Percentiles rank a stretch among this genome's conserved stretches.
Evolutionary conservation across 2,797 vertebrate species (phyloP).

Genomic region (Scyliorhinus canicula): DNA sequence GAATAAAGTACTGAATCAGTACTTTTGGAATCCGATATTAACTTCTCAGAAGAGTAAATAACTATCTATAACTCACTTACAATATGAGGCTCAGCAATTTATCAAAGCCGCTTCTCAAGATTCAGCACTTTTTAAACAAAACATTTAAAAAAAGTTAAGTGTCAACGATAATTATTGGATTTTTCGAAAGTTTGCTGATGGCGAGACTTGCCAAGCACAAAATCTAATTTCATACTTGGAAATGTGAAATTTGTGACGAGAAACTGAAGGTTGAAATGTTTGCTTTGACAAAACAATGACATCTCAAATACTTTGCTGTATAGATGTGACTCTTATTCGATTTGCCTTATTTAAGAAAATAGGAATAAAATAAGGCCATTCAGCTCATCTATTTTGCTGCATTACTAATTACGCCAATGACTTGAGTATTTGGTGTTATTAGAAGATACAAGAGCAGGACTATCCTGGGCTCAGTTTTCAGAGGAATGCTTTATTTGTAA

Average conservation of each 20-base stretch:
- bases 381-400: background rate
- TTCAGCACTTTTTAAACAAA: background rate
- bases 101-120: background rate
- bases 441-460: background rate
- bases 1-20: background rate
- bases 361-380: background rate
- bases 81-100: background rate
- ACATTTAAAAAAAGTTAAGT: background rate
- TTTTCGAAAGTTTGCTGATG: background rate
- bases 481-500: background rate
- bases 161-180: background rate
- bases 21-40: background rate
- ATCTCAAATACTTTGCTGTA: background rate
- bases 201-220: background rate
- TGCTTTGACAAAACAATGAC: background rate
- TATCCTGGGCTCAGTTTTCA: background rate
- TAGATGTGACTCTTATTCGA: background rate
- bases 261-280: background rate
- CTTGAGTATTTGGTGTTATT: background rate
- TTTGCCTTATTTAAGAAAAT: background rate
- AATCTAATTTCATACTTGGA: conserved; percentile 3
- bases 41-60: background rate
- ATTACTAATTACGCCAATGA: background rate
- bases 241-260: background rate
- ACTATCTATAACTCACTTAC: background rate